Percentiles rank a stretch among this genome's conserved stretches.
Evolutionary conservation across 1,140 invertebrate species (phyloP).

Genomic region (Lordiphosa collinella): DNA sequence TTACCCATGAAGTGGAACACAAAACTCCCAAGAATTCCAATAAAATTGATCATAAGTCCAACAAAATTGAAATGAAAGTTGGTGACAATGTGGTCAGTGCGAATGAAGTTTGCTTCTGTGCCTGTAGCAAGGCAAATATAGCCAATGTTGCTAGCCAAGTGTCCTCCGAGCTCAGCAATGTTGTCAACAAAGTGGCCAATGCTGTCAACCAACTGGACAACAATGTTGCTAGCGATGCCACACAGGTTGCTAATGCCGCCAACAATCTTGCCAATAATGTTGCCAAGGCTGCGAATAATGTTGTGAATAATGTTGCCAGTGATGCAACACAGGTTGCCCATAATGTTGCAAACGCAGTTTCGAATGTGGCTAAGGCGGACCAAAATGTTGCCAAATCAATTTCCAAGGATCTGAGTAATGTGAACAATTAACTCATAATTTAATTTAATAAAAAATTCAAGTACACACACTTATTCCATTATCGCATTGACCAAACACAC

Average conservation of each 20-base stretch:
- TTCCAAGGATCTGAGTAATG: conserved; percentile 2
- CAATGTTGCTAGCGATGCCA: conserved; percentile 12
- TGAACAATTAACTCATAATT: neutral
- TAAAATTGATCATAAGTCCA: no score
- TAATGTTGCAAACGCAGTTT: neutral
- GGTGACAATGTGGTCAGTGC: neutral
- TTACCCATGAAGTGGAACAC: no score
- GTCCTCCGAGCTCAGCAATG: neutral
- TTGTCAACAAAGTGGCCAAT: conserved; percentile 9
- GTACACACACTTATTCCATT: no score
- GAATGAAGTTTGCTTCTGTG: neutral
- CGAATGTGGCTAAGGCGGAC: neutral
- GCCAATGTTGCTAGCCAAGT: neutral
- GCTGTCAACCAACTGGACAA: conserved; percentile 3
- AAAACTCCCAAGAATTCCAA: no score
- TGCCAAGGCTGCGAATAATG: conserved; percentile 15
- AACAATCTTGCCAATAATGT: conserved; percentile 12
- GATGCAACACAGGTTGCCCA: conserved; percentile 5
- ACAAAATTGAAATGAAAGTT: no score
- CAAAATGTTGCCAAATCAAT: neutral
- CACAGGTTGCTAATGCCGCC: conserved; percentile 20
- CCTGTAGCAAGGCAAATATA: neutral
- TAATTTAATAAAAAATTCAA: no score
- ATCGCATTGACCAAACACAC: neutral
- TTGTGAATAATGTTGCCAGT: conserved; percentile 7